These are phyloP conservation scores for Diglossa cyanea DNA, from an alignment of 2,797 vertebrate species.

Conservation along the genomic window DNA sequence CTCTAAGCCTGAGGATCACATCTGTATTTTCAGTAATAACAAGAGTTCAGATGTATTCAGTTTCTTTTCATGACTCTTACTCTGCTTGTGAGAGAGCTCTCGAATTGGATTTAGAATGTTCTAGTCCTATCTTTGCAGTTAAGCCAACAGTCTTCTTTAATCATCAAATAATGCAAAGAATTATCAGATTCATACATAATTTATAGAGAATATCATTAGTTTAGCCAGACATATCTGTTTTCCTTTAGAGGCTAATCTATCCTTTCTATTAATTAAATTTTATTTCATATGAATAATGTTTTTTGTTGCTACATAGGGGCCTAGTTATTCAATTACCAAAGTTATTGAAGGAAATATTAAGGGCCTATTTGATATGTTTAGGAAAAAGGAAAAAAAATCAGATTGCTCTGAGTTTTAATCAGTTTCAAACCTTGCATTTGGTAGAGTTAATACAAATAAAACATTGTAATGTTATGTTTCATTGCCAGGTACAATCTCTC, in stretches of 20 bases:
- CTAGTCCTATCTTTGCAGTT: not conserved
- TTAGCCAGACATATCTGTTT: not conserved
- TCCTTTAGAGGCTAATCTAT: not conserved
- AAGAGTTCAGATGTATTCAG: not conserved
- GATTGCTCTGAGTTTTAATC: not conserved
- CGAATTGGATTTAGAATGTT: not conserved
- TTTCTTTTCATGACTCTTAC: not conserved
- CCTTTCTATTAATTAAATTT: not conserved
- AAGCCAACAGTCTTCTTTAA: not conserved
- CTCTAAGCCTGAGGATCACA: not conserved
- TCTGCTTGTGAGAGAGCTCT: not conserved
- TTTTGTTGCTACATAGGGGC: not conserved
- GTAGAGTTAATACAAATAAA: not conserved
- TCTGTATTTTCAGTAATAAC: not conserved
- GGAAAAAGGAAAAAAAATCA: not conserved
- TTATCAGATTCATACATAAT: not conserved
- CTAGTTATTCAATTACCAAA: not conserved
- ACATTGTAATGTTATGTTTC: not conserved
- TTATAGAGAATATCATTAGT: not conserved
- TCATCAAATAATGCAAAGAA: not conserved
- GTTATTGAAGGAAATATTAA: not conserved
- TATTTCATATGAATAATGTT: not conserved
- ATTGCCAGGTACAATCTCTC: not conserved
- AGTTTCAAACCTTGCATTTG: not conserved
- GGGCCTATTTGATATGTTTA: not conserved